A percentile compares a stretch with the other conserved stretches of the same genome.
phyloP scores from a whole-genome alignment of 2,888 invertebrate species.

The Ormyrus pomaceus region DNA sequence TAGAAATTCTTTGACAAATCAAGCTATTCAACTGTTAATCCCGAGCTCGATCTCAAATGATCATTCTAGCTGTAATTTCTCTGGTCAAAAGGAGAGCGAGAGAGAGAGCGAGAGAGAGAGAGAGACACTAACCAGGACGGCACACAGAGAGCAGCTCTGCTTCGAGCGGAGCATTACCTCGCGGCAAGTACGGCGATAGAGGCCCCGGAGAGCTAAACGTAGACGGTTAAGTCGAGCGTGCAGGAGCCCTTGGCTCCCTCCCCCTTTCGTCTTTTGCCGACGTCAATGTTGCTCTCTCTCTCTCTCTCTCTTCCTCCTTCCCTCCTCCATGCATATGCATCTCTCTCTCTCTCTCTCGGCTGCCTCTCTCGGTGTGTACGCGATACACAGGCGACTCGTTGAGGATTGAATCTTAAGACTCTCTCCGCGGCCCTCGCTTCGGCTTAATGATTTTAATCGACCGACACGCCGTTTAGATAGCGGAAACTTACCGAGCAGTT shows the following conservation, averaged over 20 bases:
- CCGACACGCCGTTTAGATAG: constrained; percentile 47
- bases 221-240: constrained; percentile 54
- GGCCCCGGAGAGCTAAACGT: constrained; percentile 44
- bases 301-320: background rate
- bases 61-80: constrained; percentile 25
- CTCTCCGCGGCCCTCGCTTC: background rate
- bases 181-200: constrained; percentile 13
- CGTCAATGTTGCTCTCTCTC: background rate
- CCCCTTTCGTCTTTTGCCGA: constrained; percentile 7
- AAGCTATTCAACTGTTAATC: background rate
- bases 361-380: background rate
- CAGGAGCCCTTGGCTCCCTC: constrained; percentile 22
- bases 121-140: background rate
- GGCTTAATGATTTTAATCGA: constrained; percentile 52
- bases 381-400: constrained; percentile 2
- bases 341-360: background rate
- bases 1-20: too few species aligned
- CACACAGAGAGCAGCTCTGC: too few species aligned
- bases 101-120: constrained; percentile 1
- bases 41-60: constrained; percentile 33
- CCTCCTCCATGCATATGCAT: background rate
- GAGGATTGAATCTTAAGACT: constrained; percentile 46
- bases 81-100: background rate
- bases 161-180: constrained; percentile 20
- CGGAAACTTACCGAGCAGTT: constrained; percentile 34